A percentile compares a stretch with the other conserved stretches of the same genome.
phyloP scores from a whole-genome alignment of 37 sponge, comb jelly and placozoan genomes.

The Corticium candelabrum region DNA sequence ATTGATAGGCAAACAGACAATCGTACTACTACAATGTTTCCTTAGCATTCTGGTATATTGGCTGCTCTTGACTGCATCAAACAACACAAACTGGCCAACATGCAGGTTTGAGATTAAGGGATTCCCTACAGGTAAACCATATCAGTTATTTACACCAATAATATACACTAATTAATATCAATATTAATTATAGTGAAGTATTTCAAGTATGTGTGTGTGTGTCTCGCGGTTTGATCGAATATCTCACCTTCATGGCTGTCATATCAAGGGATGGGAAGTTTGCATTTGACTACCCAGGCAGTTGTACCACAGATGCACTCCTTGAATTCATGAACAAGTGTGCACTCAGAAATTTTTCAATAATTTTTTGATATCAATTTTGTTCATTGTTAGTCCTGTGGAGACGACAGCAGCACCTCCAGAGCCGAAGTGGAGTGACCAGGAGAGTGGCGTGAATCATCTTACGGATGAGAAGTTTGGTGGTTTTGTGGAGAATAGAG shows the following conservation, averaged over 20 bases:
- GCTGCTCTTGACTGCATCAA: not conserved
- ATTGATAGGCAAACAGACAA: no score
- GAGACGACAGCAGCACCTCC: constrained; percentile 63
- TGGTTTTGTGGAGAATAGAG: not conserved
- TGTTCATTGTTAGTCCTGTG: constrained; percentile 36
- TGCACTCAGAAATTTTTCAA: no score
- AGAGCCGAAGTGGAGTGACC: constrained; percentile 72
- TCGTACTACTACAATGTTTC: no score
- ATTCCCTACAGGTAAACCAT: not conserved
- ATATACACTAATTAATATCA: no score
- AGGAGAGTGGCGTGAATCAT: constrained; percentile 39
- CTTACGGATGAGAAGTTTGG: constrained; percentile 56
- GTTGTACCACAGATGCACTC: not conserved
- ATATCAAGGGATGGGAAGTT: not conserved
- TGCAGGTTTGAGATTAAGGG: not conserved
- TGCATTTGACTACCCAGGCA: not conserved
- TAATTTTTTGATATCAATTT: no score
- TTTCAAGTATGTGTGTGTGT: no score
- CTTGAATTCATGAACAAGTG: not conserved
- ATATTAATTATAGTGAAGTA: no score
- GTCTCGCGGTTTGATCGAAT: no score
- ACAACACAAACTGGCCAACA: not conserved
- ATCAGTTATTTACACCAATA: not conserved
- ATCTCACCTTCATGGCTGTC: not conserved
- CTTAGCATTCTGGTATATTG: not conserved